Percentiles rank a stretch among this genome's conserved stretches.
Conservation (phyloP, 2,888 invertebrate genomes). For the Ophion ventricosus region DNA sequence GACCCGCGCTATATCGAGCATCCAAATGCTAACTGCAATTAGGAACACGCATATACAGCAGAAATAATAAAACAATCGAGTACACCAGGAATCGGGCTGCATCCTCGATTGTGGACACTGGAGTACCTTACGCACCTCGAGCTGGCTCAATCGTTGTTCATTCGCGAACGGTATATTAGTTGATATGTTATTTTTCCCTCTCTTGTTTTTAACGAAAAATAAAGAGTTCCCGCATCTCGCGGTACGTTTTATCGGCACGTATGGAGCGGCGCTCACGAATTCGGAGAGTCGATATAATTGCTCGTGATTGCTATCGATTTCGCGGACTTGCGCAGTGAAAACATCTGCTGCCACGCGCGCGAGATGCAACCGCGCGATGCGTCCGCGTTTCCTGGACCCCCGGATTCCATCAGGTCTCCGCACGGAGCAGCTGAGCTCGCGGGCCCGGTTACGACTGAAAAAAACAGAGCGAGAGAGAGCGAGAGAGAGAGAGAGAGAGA, state of each 20-base stretch:
- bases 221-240: conserved; percentile 31
- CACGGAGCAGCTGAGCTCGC: conserved; percentile 67
- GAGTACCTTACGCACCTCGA: neutral
- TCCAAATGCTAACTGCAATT: neutral
- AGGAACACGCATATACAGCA: neutral
- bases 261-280: conserved; percentile 36
- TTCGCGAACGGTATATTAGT: neutral
- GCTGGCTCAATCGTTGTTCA: neutral
- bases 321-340: conserved; percentile 61
- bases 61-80: neutral
- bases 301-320: conserved; percentile 69
- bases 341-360: conserved; percentile 61
- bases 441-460: conserved; percentile 43
- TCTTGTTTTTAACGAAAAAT: conserved; percentile 2
- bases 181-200: neutral
- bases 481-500: conserved; percentile 63
- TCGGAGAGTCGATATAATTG: conserved; percentile 63
- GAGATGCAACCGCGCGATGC: conserved; percentile 25
- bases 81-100: neutral
- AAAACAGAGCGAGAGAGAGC: neutral
- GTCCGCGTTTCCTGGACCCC: conserved; percentile 60
- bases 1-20: neutral
- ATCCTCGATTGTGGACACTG: neutral
- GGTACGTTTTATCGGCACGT: conserved; percentile 8
- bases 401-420: conserved; percentile 67